Base-by-base conservation (phyloP, 2,888 invertebrate species). In the Pterobdella sp. region DNA sequence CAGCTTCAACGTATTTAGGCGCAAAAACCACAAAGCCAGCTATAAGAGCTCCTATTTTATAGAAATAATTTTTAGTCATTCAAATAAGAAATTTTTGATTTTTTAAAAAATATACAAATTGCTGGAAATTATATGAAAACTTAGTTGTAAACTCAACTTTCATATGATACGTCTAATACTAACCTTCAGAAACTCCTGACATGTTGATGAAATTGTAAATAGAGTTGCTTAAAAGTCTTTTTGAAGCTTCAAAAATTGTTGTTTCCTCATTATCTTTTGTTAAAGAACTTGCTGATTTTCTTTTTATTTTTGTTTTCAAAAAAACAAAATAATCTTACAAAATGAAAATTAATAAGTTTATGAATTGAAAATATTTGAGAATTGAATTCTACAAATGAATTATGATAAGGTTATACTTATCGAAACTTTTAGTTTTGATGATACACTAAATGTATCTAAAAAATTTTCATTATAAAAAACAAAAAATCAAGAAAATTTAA, bases 181-280 rank as follows among this genome's bases (percentile, higher is more conserved):
- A 26, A 76, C 76, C 88, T 82, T 93, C 82, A 72, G 79, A 79
- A 18, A 82, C 81, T n/a, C 82, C 83, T 7, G 83, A 81, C 32
- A 82, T 72, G 73, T 81, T 82, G n/a, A 83, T 78, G 67, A 80
- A 81, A 79, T 82, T 81, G 74, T 82, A 83, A 7, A 82, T 81
- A 18, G 82, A 81, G 74, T 82, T 83, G 36, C 77, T 76, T 10
- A 82, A 73, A 10, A 83, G 78, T 1, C 79, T 76, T 73, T 80
- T 81, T 14, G 81, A 65, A 2, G 80, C 79, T 7, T 76, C 79
- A 35, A 79, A 70, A 34, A 82, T 42, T 42, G 42, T 42, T 14
- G 7, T 18, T 42, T 42, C 42, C 42, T 42, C 42, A 14, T 18
- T 42, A 14, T 42, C 42, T 18, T 42, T 18, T 42, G n/a, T n/a